Evolutionary conservation across 2,888 invertebrate genomes (phyloP).

Genomic region (Drosophila greeni): DNA sequence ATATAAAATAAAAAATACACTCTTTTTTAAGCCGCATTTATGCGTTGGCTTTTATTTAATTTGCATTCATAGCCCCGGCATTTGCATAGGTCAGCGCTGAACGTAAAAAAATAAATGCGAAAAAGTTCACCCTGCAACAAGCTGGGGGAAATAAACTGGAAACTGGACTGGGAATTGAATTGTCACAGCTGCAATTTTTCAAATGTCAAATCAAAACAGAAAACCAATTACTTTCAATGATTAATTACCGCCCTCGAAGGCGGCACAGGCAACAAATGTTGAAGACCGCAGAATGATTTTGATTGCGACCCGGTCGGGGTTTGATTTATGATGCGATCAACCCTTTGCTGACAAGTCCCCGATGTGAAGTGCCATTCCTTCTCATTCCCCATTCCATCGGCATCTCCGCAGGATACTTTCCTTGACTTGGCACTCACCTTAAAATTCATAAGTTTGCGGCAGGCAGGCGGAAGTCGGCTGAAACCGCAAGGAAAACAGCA

Average conservation of each 20-base stretch:
- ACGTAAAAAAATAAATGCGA: constrained; percentile 5
- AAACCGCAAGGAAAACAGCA: constrained; percentile 51
- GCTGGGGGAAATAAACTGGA: constrained; percentile 12
- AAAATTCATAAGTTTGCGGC: constrained; percentile 69
- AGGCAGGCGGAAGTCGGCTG: not conserved
- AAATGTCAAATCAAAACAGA: constrained; percentile 70
- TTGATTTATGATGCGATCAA: constrained; percentile 64
- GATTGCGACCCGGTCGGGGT: constrained; percentile 53
- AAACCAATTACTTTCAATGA: constrained; percentile 71
- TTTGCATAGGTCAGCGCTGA: constrained; percentile 18
- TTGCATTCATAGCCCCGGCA: constrained; percentile 33
- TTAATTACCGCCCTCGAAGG: constrained; percentile 56
- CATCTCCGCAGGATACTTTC: constrained; percentile 13
- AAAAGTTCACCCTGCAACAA: constrained; percentile 15
- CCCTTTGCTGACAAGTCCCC: constrained; percentile 53
- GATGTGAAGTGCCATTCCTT: constrained; percentile 16
- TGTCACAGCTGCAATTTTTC: constrained; percentile 72
- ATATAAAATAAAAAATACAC: constrained; percentile 6
- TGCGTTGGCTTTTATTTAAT: constrained; percentile 48
- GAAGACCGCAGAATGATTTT: constrained; percentile 70
- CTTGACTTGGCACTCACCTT: constrained; percentile 59
- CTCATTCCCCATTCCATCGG: not conserved
- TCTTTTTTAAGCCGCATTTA: constrained; percentile 29
- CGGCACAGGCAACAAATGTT: constrained; percentile 45
- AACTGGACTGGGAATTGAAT: constrained; percentile 44